Percentiles rank a stretch among this genome's conserved stretches.
These are phyloP conservation scores for Drosophila bocqueti DNA, from an alignment of 1,140 invertebrate genomes.

Conservation along the genomic window DNA sequence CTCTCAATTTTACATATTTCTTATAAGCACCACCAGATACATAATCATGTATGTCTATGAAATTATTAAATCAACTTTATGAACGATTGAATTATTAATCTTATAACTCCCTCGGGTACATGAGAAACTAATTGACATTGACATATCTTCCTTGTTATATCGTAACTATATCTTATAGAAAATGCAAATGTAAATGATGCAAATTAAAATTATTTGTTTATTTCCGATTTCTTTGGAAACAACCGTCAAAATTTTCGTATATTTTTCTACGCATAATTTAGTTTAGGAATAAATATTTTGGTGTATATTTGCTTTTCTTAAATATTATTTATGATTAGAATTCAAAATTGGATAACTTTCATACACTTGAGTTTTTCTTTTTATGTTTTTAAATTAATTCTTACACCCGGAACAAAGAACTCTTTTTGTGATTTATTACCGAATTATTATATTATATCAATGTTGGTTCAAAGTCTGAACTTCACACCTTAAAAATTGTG, in stretches of 20 bases:
- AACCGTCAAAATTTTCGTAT: background rate
- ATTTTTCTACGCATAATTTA: background rate
- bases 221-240: background rate
- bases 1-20: background rate
- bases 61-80: background rate
- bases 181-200: too few relatives aligned
- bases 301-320: background rate
- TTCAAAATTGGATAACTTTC: background rate
- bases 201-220: too few relatives aligned
- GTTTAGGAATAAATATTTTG: background rate
- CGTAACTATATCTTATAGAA: too few relatives aligned
- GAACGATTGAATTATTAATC: background rate
- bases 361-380: background rate
- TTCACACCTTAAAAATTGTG: background rate
- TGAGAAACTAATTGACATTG: too few relatives aligned
- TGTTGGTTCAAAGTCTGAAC: background rate
- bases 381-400: background rate
- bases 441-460: background rate
- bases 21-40: background rate
- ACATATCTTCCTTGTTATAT: too few relatives aligned
- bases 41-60: background rate
- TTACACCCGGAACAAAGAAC: too few relatives aligned
- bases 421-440: background rate
- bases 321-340: background rate
- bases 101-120: background rate